Conservation (phyloP, 2,888 invertebrate genomes). For the Anodontia alba region DNA sequence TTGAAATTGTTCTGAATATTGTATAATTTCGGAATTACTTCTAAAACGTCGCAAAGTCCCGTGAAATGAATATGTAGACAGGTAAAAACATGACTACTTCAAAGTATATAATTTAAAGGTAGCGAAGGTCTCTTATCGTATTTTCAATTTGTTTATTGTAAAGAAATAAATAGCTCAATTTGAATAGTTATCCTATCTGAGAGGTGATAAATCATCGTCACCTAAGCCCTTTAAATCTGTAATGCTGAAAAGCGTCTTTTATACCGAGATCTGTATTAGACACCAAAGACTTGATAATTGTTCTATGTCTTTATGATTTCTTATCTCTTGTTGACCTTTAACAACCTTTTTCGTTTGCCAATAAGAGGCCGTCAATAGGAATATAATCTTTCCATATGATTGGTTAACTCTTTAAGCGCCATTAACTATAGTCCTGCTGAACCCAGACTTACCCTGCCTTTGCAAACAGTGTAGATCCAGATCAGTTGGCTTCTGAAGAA, state of each 20-base stretch:
- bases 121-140: neutral
- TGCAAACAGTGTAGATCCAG: too few relatives aligned
- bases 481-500: too few relatives aligned
- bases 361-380: conserved; percentile 26
- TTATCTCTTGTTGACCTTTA: conserved; percentile 39
- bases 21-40: too few relatives aligned
- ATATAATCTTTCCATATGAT: neutral
- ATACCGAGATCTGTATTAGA: conserved; percentile 7
- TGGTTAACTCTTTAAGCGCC: too few relatives aligned
- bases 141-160: conserved; percentile 16
- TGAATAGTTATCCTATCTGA: conserved; percentile 15
- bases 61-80: too few relatives aligned
- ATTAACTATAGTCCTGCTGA: too few relatives aligned
- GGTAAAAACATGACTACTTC: too few relatives aligned
- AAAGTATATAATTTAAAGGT: conserved; percentile 2
- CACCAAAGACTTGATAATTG: conserved; percentile 34
- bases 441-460: too few relatives aligned
- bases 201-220: conserved; percentile 49
- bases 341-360: conserved; percentile 22
- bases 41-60: too few relatives aligned
- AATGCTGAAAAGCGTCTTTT: conserved; percentile 23
- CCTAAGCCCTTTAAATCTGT: conserved; percentile 33
- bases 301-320: conserved; percentile 32
- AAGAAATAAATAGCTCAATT: conserved; percentile 16
- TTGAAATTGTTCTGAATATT: too few relatives aligned